Conservation (phyloP, 92 coral and sea anemone genomes). For the Phymanthus crucifer region DNA sequence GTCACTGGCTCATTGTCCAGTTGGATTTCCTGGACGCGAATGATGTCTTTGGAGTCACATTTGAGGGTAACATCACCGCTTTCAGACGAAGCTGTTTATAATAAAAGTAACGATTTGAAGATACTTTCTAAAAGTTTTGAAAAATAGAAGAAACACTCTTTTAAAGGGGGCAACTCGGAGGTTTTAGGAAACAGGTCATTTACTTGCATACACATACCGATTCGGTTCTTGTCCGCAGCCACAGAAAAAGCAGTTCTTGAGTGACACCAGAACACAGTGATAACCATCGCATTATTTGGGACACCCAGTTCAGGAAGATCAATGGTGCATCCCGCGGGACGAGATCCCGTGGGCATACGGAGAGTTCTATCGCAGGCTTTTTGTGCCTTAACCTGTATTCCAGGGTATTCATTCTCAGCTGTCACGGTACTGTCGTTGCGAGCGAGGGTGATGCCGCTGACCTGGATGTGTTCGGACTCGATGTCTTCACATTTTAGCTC, state of each 20-base stretch:
- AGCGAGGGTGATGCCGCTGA: constrained; percentile 64
- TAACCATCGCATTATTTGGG: constrained; percentile 45
- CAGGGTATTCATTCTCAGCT: constrained; percentile 52
- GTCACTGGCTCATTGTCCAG: constrained; percentile 33
- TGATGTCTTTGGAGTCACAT: constrained; percentile 44
- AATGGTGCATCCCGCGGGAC: constrained; percentile 46
- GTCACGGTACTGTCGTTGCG: constrained; percentile 20
- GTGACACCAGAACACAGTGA: constrained; percentile 50
- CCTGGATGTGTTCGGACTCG: constrained; percentile 25
- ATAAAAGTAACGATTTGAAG: neutral
- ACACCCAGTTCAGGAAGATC: constrained; percentile 38
- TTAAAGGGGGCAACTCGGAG: no score
- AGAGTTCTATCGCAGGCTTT: constrained; percentile 46
- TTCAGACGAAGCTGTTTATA: constrained; percentile 37
- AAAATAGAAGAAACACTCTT: no score
- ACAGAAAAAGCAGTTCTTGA: constrained; percentile 1
- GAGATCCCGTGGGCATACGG: constrained; percentile 11
- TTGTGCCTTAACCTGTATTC: constrained; percentile 50
- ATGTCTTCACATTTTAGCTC: constrained; percentile 46
- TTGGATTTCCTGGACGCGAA: constrained; percentile 47
- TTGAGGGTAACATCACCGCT: constrained; percentile 40
- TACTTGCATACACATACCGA: neutral
- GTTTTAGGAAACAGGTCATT: neutral
- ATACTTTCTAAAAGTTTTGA: no score
- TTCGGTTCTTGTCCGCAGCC: neutral